Evolutionary conservation across 2,113 vertebrate genomes (phyloP), one percentile per base, ranked within the genome.

Genomic region (Electrona antarctica): DNA sequence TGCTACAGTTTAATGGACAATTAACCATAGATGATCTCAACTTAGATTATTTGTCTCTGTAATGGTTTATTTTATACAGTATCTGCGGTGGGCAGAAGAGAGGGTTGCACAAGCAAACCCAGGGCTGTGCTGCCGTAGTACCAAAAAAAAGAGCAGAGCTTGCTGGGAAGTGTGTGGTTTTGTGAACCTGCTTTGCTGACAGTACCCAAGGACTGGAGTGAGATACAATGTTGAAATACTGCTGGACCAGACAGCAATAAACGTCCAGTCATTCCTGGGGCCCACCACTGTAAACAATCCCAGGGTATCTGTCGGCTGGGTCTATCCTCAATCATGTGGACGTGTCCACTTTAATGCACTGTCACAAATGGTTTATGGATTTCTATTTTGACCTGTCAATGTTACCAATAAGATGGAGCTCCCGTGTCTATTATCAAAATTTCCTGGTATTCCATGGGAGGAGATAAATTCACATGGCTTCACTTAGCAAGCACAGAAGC

Each of bases 191-290:
- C 69, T 41, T 69, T 50, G 52, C 64, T 76, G 76, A 78, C 72
- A 81, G 72, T 84, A 83, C 73, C 33, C 13, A 45, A 76, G 83
- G 79, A 87, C 79, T 91, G 87, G 79, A 87, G 80, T 91, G 87
- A 92, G 84, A 85, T 81, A 69, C 79, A 83, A 79, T 69, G 79
- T 75, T 92, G 90, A 93, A 91, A 93, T 92, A 92, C 85, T 78
- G 77, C 89, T 55, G 49, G 66, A 81, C 54, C 76, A 87, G 83
- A 89, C 86, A 80, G 90, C 91, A 84, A 91, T 93, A 91, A 92
- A 90, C 77, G 77, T 73, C 78, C 72, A 81, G 85, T 88, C 85
- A 82, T 81, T 82, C 82, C 82, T 81, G 80, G 85, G 82, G 81
- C 85, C 81, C 76, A 83, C 79, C 80, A 88, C 87, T 79, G 89